Evolutionary conservation across 2,797 vertebrate genomes (phyloP).

Genomic region (Epinephelus awoara): DNA sequence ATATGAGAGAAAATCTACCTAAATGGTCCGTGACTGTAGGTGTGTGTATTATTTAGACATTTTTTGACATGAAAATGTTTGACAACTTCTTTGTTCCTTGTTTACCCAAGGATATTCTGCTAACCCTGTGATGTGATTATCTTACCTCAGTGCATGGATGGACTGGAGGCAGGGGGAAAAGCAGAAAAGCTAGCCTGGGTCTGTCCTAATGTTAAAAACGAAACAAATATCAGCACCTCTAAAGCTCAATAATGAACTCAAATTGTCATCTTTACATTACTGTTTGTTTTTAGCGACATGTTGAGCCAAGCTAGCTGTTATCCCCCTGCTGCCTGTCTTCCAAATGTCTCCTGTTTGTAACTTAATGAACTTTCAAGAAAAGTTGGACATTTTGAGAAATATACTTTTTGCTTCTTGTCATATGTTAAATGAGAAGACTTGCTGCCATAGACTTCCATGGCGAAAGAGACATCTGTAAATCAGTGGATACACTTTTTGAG

Average conservation of each 20-base stretch:
- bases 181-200: background rate
- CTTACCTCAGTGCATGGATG: background rate
- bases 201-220: background rate
- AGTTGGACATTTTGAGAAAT: no score
- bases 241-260: background rate
- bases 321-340: no score
- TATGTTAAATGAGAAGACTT: no score
- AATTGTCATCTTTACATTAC: background rate
- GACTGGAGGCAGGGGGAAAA: no score
- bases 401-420: no score
- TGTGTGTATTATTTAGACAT: background rate
- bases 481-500: no score
- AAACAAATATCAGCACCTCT: background rate
- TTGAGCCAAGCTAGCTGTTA: no score
- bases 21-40: background rate
- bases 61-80: slow-evolving; percentile 16
- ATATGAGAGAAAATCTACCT: background rate
- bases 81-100: background rate
- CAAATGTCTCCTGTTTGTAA: no score
- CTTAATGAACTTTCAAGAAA: no score
- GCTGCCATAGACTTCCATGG: no score
- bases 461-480: no score
- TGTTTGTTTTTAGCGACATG: no score
- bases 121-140: slow-evolving; percentile 9
- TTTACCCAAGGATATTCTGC: slow-evolving; percentile 5